Base-by-base conservation (phyloP, 2,797 vertebrate species). In the Sebastolobus altivelis region DNA sequence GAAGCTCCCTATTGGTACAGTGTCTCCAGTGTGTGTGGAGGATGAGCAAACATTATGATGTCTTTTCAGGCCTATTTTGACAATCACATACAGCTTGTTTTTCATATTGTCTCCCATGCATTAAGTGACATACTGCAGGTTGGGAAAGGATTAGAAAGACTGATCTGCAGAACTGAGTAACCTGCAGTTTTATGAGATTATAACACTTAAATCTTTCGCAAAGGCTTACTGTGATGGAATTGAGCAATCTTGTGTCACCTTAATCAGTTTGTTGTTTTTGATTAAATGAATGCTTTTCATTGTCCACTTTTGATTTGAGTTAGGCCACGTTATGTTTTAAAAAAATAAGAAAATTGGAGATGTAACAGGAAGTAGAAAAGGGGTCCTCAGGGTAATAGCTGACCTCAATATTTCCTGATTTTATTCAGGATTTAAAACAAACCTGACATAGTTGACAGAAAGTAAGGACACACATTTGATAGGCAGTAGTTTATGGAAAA, bases 11-110 rank as follows among this genome's bases (percentile, higher is more conserved):
- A 6, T 33, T 6, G 38, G 22, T 40, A 62, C 27, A 66, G 12
- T 25, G 8, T n/a, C n/a, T 49, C 43, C 55, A 58, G n/a, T 68
- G 56, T 8, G 14, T 82, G 71, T 40, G 29, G 33, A 27, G 13
- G 22, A 38, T 52, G 11, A 55, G 31, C 59, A 84, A 72, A 77
- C 62, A 72, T 46, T 31, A 29, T 35, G 2, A 52, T 56, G 54
- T 61, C 18, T 67, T 66, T 72, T 65, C 35, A 65, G 33, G 7
- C 22, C 1, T 60, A 12, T 40, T 49, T 27, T 13, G 49, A 49
- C 29, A 58, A 9, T 20, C 12, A 5, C 43, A 25, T 25, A 56
- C 55, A n/a, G 14, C 13, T 25, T 35, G 56, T 43, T 33, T 63
- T 11, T 4, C 9, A 65, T 40, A 2, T 16, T 12, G 8, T 35